phyloP scores from a whole-genome alignment of 1,140 invertebrate species.

The Rhagoletis pomonella region DNA sequence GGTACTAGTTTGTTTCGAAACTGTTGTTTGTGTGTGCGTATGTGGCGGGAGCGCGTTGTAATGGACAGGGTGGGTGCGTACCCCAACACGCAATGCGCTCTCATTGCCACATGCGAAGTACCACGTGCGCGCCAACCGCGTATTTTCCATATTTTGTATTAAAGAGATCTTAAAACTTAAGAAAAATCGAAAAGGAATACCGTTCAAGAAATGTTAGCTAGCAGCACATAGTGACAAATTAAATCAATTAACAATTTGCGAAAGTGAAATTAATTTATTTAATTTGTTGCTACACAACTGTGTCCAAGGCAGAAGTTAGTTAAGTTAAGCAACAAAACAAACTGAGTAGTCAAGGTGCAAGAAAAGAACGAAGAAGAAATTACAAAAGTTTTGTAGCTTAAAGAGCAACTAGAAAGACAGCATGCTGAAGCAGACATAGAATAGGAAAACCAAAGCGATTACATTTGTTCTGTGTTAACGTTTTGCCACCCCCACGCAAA shows the following conservation, averaged over 20 bases:
- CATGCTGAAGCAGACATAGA: background rate
- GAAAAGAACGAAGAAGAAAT: background rate
- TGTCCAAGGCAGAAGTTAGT: too few species aligned
- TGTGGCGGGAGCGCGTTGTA: background rate
- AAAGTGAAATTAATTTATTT: conserved; percentile 4
- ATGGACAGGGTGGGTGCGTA: background rate
- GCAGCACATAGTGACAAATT: background rate
- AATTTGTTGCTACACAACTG: background rate
- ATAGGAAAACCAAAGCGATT: background rate
- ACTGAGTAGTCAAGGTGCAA: background rate
- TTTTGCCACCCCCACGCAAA: background rate
- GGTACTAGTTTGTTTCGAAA: background rate
- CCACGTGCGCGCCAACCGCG: background rate
- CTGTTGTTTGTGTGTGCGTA: background rate
- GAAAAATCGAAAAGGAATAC: background rate
- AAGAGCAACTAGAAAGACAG: background rate
- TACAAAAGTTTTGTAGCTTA: background rate
- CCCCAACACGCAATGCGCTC: background rate
- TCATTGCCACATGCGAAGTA: too few species aligned
- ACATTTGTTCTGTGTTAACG: background rate
- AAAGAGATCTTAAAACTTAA: background rate
- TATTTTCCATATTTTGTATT: conserved; percentile 15
- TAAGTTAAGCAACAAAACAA: background rate
- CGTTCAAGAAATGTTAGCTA: background rate
- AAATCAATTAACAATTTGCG: background rate